A percentile compares a stretch with the other conserved stretches of the same genome.
Conservation (phyloP, 1,140 invertebrate species). For the Brachystomella parvula region DNA sequence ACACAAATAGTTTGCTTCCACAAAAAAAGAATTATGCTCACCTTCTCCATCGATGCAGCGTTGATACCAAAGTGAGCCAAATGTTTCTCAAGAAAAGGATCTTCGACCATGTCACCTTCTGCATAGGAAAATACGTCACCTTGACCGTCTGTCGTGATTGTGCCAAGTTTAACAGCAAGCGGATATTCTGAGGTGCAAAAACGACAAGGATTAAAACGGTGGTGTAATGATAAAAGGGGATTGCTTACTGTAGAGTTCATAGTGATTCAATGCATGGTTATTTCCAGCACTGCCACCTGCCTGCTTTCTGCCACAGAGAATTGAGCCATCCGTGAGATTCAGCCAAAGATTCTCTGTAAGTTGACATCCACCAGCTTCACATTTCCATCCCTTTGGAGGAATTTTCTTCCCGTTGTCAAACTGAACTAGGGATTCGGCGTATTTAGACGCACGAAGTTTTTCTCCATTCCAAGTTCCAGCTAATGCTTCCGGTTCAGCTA, state of each 20-base stretch:
- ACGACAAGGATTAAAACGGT: too few relatives aligned
- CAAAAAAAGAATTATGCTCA: slow-evolving; percentile 41
- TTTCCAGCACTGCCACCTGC: slow-evolving; percentile 96
- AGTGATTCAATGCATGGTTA: slow-evolving; percentile 92
- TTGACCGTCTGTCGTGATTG: slow-evolving; percentile 85
- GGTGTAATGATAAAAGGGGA: too few relatives aligned
- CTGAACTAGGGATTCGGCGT: slow-evolving; percentile 73
- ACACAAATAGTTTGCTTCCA: too few relatives aligned
- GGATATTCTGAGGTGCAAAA: slow-evolving; percentile 60
- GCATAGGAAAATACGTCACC: slow-evolving; percentile 93
- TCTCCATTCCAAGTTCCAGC: slow-evolving; percentile 91
- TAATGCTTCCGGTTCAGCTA: slow-evolving; percentile 72
- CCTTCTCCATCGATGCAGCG: slow-evolving; percentile 82
- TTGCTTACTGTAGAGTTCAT: slow-evolving; percentile 55
- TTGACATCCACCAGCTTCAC: slow-evolving; percentile 73
- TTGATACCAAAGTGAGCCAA: slow-evolving; percentile 96
- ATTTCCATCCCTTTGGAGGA: slow-evolving; percentile 88
- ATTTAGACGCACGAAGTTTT: slow-evolving; percentile 67
- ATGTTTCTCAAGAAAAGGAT: slow-evolving; percentile 80
- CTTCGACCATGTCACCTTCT: slow-evolving; percentile 96
- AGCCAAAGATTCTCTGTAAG: slow-evolving; percentile 93
- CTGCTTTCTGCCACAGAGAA: slow-evolving; percentile 87
- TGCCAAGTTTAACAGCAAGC: slow-evolving; percentile 93
- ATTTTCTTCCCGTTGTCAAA: slow-evolving; percentile 82
- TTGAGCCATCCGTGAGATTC: slow-evolving; percentile 90